Percentiles rank a stretch among this genome's conserved stretches.
Conservation (phyloP, 2,888 invertebrate species). For the Hypercompe scribonia region DNA sequence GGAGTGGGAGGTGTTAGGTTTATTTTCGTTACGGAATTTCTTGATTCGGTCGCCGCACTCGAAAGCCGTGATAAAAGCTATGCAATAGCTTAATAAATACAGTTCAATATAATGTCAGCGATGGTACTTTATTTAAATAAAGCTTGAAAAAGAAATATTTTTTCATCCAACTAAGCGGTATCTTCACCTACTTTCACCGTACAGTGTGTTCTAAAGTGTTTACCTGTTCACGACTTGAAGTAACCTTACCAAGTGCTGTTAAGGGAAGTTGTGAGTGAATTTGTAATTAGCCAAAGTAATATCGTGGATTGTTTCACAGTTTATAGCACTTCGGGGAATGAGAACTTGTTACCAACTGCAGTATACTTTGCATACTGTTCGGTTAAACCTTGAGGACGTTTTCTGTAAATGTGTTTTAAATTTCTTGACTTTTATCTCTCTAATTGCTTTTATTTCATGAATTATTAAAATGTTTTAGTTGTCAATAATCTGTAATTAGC, state of each 20-base stretch:
- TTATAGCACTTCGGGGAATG: constrained; percentile 9
- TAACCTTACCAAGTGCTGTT: constrained; percentile 15
- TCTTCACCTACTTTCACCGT: neutral
- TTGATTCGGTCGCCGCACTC: too few relatives aligned
- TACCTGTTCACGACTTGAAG: neutral
- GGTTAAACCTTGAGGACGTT: neutral
- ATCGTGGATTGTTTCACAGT: constrained; percentile 7
- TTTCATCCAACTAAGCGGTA: neutral
- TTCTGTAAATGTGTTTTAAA: neutral
- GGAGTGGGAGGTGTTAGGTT: too few relatives aligned
- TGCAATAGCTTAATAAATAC: too few relatives aligned
- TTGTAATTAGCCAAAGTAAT: constrained; percentile 22
- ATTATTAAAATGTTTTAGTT: too few relatives aligned
- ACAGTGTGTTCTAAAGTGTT: neutral
- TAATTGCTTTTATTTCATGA: neutral
- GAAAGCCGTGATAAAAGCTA: too few relatives aligned
- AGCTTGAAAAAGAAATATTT: neutral
- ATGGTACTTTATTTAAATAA: neutral
- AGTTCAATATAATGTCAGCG: too few relatives aligned
- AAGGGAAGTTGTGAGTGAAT: constrained; percentile 26
- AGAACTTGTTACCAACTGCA: neutral
- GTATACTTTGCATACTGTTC: neutral
- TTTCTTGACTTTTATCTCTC: neutral
- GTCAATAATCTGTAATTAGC: too few relatives aligned
- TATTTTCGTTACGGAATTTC: too few relatives aligned